phyloP scores from a whole-genome alignment of 2,888 invertebrate genomes.

The Tetheella fluctuosa region DNA sequence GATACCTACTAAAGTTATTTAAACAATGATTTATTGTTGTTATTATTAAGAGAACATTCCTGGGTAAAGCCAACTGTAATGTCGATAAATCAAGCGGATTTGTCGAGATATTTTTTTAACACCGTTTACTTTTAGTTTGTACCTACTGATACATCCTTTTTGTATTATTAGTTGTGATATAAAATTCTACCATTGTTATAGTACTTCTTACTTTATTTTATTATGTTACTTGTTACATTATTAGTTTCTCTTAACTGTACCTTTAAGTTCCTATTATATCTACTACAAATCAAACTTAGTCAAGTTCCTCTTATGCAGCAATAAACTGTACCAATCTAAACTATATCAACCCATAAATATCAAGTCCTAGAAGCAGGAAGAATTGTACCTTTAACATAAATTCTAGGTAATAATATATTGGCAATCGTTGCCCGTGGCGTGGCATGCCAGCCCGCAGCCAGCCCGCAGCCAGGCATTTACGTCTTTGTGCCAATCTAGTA shows the following conservation, averaged over 20 bases:
- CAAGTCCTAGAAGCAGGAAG: slow-evolving; percentile 26
- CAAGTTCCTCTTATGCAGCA: too few relatives aligned
- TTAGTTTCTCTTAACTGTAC: too few relatives aligned
- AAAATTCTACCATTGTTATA: background rate
- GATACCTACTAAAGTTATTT: slow-evolving; percentile 43
- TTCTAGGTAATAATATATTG: slow-evolving; percentile 18
- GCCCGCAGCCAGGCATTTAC: slow-evolving; percentile 32
- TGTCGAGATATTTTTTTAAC: background rate
- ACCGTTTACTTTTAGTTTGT: too few relatives aligned
- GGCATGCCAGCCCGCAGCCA: slow-evolving; percentile 38
- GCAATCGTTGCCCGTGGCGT: slow-evolving; percentile 32
- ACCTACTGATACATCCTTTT: too few relatives aligned
- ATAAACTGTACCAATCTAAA: background rate
- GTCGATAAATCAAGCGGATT: slow-evolving; percentile 7
- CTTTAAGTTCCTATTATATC: too few relatives aligned
- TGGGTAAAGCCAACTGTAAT: slow-evolving; percentile 27
- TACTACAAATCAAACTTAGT: too few relatives aligned
- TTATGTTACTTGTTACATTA: too few relatives aligned
- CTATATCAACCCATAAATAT: background rate
- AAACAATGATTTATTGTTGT: slow-evolving; percentile 61
- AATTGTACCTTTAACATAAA: slow-evolving; percentile 27
- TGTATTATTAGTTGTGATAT: background rate
- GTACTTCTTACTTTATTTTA: background rate
- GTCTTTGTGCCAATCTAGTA: slow-evolving; percentile 38
- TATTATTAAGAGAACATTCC: slow-evolving; percentile 47